phyloP scores from a whole-genome alignment of 2,888 invertebrate genomes.

The Melanargia galathea region DNA sequence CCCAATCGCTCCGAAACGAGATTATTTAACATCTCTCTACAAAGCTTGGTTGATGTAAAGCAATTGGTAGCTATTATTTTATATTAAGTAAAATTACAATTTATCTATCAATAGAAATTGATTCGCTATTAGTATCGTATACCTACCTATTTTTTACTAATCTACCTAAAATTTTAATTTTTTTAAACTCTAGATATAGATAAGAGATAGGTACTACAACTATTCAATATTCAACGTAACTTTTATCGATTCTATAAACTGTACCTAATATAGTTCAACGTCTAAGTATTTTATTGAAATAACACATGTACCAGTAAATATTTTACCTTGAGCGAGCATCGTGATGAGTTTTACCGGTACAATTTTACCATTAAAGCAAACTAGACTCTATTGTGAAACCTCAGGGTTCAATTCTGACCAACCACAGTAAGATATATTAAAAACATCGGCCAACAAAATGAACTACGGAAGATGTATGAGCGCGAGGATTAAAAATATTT shows the following conservation, averaged over 20 bases:
- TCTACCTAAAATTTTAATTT: no score
- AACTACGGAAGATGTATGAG: slow-evolving; percentile 80
- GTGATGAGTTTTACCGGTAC: slow-evolving; percentile 36
- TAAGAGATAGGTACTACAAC: no score
- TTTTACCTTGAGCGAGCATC: slow-evolving; percentile 38
- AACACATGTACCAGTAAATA: slow-evolving; percentile 21
- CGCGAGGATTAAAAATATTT: slow-evolving; percentile 81
- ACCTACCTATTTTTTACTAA: no score
- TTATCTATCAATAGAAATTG: neutral
- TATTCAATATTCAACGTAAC: no score
- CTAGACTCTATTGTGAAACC: slow-evolving; percentile 28
- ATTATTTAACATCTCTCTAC: slow-evolving; percentile 45
- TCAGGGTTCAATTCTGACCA: slow-evolving; percentile 48
- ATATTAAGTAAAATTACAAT: slow-evolving; percentile 29
- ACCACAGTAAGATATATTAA: slow-evolving; percentile 55
- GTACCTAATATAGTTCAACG: no score
- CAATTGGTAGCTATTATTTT: slow-evolving; percentile 34
- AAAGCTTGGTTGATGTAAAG: slow-evolving; percentile 27
- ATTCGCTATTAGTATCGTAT: neutral
- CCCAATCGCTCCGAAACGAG: slow-evolving; percentile 49
- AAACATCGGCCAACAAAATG: slow-evolving; percentile 73
- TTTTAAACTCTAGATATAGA: no score
- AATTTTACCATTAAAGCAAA: slow-evolving; percentile 34
- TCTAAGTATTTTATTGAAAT: no score
- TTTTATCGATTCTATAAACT: no score